Base-by-base conservation (phyloP, 2,113 vertebrate genomes). In the Pampusana beccarii region DNA sequence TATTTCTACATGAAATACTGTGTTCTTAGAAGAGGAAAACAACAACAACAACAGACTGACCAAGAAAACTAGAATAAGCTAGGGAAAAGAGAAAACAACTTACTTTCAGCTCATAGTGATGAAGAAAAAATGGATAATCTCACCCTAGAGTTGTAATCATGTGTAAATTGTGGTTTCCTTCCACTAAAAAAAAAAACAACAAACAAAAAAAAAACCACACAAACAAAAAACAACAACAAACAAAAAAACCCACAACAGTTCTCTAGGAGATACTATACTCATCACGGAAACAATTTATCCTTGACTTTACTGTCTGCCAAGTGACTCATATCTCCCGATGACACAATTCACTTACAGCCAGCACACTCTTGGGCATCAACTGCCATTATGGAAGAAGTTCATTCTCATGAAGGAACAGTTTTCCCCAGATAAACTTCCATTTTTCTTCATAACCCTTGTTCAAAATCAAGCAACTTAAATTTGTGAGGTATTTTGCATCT, bases 301-400 rank as follows among this genome's bases (percentile, higher is more conserved):
- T 25, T 23, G 12, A 57, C 58, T 88, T 26, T 9, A 58, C 50
- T 19, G 62, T 46, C 54, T 92, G 86, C 71, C 66, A 70, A 86
- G 46, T 93, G 92, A 94, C 64, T 96, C 92, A 90, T 69, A 50
- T 62, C 74, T 90, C 36, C 50, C 13, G 67, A 83, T 54, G 74
- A 83, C 62, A 92, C 44, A 75, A 57, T 23, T 72, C 9, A 6
- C 40, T 88, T 29, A 6, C 5, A 75, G 44, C 57, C 66, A 95
- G 70, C 34, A 72, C 13, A 3, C 23, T 26, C 40, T 69, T 19
- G 36, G 54, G 56, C 34, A 77, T 36, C 72, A 90, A n/a, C 4
- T 19, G 50, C 65, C 62, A 61, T 54, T 54, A 65, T 0, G 0
- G 46, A 77, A 21, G 14, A 83, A 82, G 44, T 54, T 57, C 1